Evolutionary conservation across 2,888 invertebrate species (phyloP).

Genomic region (Euphydryas editha): DNA sequence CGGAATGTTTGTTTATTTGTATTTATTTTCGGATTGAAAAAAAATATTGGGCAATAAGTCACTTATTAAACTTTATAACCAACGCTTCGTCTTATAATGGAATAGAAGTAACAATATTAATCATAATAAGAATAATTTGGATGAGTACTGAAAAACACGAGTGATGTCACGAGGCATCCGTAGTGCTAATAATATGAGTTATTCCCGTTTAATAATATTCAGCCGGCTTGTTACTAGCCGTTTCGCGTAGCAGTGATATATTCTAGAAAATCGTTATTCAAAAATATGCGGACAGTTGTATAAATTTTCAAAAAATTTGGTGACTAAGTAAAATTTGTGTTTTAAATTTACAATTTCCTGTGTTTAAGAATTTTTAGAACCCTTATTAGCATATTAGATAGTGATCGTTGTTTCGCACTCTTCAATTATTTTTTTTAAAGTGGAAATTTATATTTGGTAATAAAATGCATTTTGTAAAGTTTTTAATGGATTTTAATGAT

Average conservation of each 20-base stretch:
- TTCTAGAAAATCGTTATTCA: constrained; percentile 2
- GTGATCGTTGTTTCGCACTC: neutral
- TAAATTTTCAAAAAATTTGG: constrained; percentile 19
- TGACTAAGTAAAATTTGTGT: constrained; percentile 19
- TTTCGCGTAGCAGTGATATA: neutral
- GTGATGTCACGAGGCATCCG: too few relatives aligned
- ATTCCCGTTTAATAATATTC: constrained; percentile 3
- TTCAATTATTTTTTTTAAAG: neutral
- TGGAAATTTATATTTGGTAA: neutral
- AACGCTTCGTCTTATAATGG: too few relatives aligned
- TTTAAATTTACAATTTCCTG: constrained; percentile 28
- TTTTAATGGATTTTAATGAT: too few relatives aligned
- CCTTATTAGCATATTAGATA: neutral
- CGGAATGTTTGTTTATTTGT: too few relatives aligned
- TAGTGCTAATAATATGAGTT: neutral
- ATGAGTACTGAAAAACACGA: too few relatives aligned
- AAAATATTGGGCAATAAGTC: too few relatives aligned
- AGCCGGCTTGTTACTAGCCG: neutral
- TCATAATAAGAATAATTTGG: too few relatives aligned
- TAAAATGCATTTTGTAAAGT: too few relatives aligned
- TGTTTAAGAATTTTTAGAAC: neutral
- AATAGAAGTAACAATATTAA: too few relatives aligned
- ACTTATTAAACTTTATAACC: too few relatives aligned
- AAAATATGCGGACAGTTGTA: constrained; percentile 27
- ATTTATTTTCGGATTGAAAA: too few relatives aligned